Conservation (phyloP, 2,888 invertebrate species). For the Neoitamus cyanurus region DNA sequence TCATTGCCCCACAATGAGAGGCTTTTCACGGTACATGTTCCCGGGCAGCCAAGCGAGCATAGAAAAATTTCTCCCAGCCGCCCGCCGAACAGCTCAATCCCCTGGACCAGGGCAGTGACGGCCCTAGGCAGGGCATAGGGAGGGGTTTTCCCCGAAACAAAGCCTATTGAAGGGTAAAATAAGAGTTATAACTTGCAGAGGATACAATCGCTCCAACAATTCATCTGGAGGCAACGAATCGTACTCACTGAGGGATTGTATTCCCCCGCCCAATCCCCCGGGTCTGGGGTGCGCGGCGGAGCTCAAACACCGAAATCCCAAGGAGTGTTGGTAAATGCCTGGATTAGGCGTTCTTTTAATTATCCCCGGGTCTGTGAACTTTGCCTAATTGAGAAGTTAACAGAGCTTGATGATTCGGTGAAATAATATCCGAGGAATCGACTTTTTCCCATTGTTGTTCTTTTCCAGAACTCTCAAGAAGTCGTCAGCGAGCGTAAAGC, state of each 20-base stretch:
- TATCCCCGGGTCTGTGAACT: background rate
- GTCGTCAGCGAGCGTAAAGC: background rate
- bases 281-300: background rate
- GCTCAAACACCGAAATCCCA: background rate
- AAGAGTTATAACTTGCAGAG: conserved; percentile 33
- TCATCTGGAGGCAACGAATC: background rate
- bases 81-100: background rate
- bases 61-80: conserved; percentile 4
- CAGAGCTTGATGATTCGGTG: background rate
- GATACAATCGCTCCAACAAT: background rate
- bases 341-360: conserved; percentile 30
- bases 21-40: conserved; percentile 35
- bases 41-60: background rate
- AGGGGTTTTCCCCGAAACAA: background rate
- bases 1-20: conserved; percentile 25
- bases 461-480: background rate
- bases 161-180: conserved; percentile 35
- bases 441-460: background rate
- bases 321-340: conserved; percentile 7
- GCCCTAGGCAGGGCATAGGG: background rate
- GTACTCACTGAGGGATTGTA: background rate
- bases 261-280: background rate
- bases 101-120: background rate
- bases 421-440: conserved; percentile 2
- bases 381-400: conserved; percentile 1